Base-by-base conservation (phyloP, 35 echinoderm and acorn worm species). In the Acanthaster planci region DNA sequence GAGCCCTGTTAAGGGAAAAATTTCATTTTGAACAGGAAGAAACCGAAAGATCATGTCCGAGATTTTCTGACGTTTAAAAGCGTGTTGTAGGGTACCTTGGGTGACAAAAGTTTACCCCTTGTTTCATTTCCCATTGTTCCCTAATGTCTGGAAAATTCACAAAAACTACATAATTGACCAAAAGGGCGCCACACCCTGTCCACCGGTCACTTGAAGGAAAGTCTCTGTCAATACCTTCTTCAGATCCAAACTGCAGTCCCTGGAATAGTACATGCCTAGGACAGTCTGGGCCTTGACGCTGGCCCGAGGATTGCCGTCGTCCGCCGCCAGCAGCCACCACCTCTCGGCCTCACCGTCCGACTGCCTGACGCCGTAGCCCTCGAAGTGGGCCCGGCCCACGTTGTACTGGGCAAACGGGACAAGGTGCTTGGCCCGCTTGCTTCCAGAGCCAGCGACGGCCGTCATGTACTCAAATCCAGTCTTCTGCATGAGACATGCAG, bases 301-400 rank as follows among this genome's bases (percentile, higher is more conserved):
- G 0, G 88, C 92, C 51, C 91, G 84, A 16, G 96, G 96, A 80
- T 99, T 94, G 0, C 96, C 96, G 53, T 99, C 96, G 58, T 99
- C 92, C 0, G 96, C 96, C 4, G 96, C 91, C n/a, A 99, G 78
- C n/a, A 99, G 82, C 96, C 96, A 99, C 86, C 92, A 99, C 42
- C 79, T 85, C 50, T 99, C 96, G 18, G 96, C 96, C 57, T 99
- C 96, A 0, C 19, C 39, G 53, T 99, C 92, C 1, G 92, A 99
- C 83, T 99, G 96, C 68, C 87, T 91, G 2, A 99, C 86, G 4
- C 96, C 96, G 56, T 80, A 94, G 38, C 96, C 96, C 85, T 99
- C 96, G 86, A 94, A 93, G 75, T 91, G 91, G 17, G 96, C 96
- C 39, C 96, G 78, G 5, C 92, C 96, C 35, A 99, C 81, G 40